A percentile compares a stretch with the other conserved stretches of the same genome.
These are phyloP conservation scores for Chrysotoxum bicinctum DNA, from an alignment of 2,888 invertebrate species.

Conservation along the genomic window DNA sequence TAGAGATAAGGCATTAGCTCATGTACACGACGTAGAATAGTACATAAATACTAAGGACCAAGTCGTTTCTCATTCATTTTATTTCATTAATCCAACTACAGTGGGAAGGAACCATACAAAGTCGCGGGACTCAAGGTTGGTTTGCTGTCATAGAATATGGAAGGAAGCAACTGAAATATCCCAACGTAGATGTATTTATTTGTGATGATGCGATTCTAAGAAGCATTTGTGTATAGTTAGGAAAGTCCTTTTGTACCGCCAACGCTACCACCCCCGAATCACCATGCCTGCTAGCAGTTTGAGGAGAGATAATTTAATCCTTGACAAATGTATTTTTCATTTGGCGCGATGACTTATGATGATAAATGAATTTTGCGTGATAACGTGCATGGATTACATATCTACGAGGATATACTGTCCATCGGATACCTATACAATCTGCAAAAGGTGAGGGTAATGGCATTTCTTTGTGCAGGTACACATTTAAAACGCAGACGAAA, in stretches of 20 bases:
- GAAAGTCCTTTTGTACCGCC: background rate
- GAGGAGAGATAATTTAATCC: constrained; percentile 62
- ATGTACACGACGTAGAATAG: background rate
- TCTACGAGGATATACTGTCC: background rate
- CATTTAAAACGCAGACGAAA: background rate
- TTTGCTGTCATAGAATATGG: background rate
- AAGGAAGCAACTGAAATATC: constrained; percentile 18
- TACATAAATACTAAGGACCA: constrained; percentile 52
- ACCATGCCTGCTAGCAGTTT: background rate
- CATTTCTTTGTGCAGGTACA: constrained; percentile 4
- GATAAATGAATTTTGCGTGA: constrained; percentile 80
- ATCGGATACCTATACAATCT: constrained; percentile 8
- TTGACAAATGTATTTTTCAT: constrained; percentile 67
- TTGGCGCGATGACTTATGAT: constrained; percentile 80
- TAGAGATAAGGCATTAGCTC: constrained; percentile 65
- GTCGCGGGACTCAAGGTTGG: background rate
- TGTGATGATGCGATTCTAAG: constrained; percentile 23
- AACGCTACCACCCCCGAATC: no score
- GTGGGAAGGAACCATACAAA: background rate
- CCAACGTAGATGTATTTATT: constrained; percentile 39
- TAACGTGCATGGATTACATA: constrained; percentile 72
- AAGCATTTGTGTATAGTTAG: constrained; percentile 2
- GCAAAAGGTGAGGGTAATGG: constrained; percentile 20
- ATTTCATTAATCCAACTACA: constrained; percentile 74
- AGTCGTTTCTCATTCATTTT: constrained; percentile 72